A percentile compares a stretch with the other conserved stretches of the same genome.
Evolutionary conservation across 2,888 invertebrate genomes (phyloP).

Genomic region (Diloba caeruleocephala): DNA sequence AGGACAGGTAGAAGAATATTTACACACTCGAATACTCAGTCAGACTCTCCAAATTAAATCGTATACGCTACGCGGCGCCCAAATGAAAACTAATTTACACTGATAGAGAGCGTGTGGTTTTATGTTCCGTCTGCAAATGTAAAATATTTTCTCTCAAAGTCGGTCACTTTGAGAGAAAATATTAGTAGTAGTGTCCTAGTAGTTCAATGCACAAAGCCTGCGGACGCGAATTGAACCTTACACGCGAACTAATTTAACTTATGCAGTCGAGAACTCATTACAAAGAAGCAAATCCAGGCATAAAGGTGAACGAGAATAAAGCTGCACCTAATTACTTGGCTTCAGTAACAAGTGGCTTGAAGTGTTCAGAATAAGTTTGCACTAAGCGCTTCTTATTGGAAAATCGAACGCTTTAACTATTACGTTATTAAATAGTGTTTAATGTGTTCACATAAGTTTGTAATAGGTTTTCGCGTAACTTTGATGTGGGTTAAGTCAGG

Average conservation of each 20-base stretch:
- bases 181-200: constrained; percentile 12
- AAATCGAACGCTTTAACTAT: constrained; percentile 46
- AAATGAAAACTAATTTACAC: constrained; percentile 41
- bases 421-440: constrained; percentile 39
- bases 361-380: constrained; percentile 52
- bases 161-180: too few relatives aligned
- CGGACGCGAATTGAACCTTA: background rate
- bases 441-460: constrained; percentile 23
- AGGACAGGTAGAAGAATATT: too few relatives aligned
- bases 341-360: constrained; percentile 45
- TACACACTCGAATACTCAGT: constrained; percentile 9
- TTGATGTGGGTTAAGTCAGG: constrained; percentile 8
- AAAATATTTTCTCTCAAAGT: constrained; percentile 37
- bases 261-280: constrained; percentile 37
- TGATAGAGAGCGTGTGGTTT: constrained; percentile 30
- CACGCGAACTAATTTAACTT: constrained; percentile 12
- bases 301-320: constrained; percentile 49
- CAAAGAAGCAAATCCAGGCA: constrained; percentile 28
- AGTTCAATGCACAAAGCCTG: constrained; percentile 28
- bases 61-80: constrained; percentile 8
- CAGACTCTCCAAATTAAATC: constrained; percentile 33
- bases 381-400: constrained; percentile 59
- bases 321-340: constrained; percentile 45
- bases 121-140: constrained; percentile 29
- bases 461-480: constrained; percentile 25